phyloP scores from a whole-genome alignment of 2,888 invertebrate species.

The Timema podura region DNA sequence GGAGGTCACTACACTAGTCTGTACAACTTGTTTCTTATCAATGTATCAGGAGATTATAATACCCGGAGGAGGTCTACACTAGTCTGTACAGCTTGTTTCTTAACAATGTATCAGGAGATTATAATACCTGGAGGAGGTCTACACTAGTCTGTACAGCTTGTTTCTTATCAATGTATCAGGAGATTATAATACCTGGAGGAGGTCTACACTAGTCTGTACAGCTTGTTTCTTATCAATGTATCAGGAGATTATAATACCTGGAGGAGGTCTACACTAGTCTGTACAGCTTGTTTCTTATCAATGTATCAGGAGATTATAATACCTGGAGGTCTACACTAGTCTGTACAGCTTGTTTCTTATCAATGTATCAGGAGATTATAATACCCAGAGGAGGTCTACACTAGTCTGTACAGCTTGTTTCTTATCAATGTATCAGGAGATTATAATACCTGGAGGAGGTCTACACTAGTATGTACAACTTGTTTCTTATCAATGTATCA shows the following conservation, averaged over 20 bases:
- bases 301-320: constrained; percentile 73
- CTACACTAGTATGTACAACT: too few species aligned
- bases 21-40: too few species aligned
- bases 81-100: too few species aligned
- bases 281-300: too few species aligned
- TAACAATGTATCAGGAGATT: constrained; percentile 56
- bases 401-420: too few species aligned
- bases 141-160: too few species aligned
- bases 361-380: constrained; percentile 65
- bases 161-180: constrained; percentile 44
- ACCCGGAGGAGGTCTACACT: constrained; percentile 81
- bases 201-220: too few species aligned
- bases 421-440: constrained; percentile 51
- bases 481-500: constrained; percentile 37
- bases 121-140: constrained; percentile 87
- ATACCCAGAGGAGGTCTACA: constrained; percentile 85
- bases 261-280: too few species aligned
- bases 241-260: constrained; percentile 79
- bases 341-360: too few species aligned
- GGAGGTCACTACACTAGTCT: too few species aligned
- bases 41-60: constrained; percentile 73
- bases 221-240: too few species aligned
- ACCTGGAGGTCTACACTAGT: too few species aligned
- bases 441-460: constrained; percentile 86
- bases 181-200: constrained; percentile 83